phyloP scores from a whole-genome alignment of 2,888 invertebrate species.

The Meganola albula region DNA sequence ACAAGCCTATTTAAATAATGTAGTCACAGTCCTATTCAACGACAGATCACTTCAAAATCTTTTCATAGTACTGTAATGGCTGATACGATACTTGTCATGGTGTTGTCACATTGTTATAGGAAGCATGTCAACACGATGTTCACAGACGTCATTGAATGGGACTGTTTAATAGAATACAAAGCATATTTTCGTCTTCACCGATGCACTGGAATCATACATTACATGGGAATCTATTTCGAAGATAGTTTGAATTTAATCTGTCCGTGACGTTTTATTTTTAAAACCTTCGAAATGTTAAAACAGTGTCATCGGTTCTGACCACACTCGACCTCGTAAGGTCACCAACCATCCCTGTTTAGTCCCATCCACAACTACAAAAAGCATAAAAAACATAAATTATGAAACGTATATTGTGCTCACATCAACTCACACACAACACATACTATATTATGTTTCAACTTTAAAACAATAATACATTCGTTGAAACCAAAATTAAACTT shows the following conservation, averaged over 20 bases:
- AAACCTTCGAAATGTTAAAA: constrained; percentile 4
- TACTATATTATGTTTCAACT: constrained; percentile 46
- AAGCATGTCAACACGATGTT: no score
- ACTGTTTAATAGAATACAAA: no score
- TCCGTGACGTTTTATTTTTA: neutral
- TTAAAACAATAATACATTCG: constrained; percentile 50
- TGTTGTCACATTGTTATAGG: no score
- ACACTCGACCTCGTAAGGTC: constrained; percentile 35
- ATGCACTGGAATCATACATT: constrained; percentile 19
- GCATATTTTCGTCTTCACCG: constrained; percentile 30
- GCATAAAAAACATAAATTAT: constrained; percentile 53
- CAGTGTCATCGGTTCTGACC: constrained; percentile 38
- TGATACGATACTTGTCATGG: no score
- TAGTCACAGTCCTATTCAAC: no score
- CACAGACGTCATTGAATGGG: no score
- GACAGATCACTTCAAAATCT: constrained; percentile 24
- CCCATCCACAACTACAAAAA: constrained; percentile 57
- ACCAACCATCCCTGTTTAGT: constrained; percentile 62
- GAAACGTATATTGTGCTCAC: constrained; percentile 67
- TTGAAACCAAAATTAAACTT: constrained; percentile 46
- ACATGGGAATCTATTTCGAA: constrained; percentile 4
- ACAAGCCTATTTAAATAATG: constrained; percentile 36
- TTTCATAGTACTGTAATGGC: no score
- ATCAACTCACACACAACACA: constrained; percentile 61
- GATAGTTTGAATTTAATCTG: constrained; percentile 7